Evolutionary conservation across 2,113 vertebrate genomes (phyloP).

Genomic region (Etia nguti): DNA sequence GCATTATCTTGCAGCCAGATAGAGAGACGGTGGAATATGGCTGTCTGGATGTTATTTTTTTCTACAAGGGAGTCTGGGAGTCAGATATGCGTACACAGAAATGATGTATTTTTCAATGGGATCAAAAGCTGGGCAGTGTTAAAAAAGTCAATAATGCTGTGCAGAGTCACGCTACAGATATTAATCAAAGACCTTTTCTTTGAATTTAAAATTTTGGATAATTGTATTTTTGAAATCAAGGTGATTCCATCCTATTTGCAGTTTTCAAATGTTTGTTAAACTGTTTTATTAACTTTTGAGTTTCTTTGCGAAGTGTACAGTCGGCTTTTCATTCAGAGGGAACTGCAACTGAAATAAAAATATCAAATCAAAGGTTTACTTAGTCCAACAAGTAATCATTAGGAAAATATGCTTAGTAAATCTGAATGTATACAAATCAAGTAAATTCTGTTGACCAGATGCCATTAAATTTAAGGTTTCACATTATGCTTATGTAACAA

Average conservation of each 20-base stretch:
- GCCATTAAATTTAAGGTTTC: neutral
- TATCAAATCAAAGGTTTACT: neutral
- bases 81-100: neutral
- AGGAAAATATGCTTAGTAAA: neutral
- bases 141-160: neutral
- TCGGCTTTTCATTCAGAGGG: neutral
- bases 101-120: neutral
- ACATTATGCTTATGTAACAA: neutral
- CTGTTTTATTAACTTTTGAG: neutral
- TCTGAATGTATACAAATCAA: neutral
- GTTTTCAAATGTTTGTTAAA: neutral
- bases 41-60: neutral
- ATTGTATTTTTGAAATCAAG: neutral
- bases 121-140: neutral
- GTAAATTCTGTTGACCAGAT: neutral
- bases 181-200: neutral
- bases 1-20: slow-evolving; percentile 21
- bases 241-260: neutral
- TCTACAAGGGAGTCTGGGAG: neutral
- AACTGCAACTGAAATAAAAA: neutral
- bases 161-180: neutral
- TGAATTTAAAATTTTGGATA: neutral
- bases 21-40: neutral
- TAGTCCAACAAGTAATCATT: neutral
- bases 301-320: neutral